These are phyloP conservation scores for Thripadectes ignobilis DNA, from an alignment of 2,797 vertebrate genomes.

Conservation along the genomic window DNA sequence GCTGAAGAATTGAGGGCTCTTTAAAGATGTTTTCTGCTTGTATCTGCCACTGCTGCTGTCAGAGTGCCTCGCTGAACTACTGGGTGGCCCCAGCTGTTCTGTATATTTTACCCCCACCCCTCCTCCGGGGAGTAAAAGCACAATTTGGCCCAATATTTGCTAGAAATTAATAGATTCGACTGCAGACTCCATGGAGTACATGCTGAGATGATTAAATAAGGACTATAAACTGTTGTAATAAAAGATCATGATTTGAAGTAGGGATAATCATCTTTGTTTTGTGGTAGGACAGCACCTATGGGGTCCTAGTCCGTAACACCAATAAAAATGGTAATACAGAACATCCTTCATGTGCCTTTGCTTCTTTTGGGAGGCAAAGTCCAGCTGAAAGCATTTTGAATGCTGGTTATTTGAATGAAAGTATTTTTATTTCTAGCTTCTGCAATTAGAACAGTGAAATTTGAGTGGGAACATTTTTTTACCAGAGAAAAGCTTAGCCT, in stretches of 20 bases:
- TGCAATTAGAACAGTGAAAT: conserved; percentile 53
- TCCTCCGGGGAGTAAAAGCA: conserved; percentile 33
- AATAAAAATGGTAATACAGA: not conserved
- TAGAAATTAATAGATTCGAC: conserved; percentile 42
- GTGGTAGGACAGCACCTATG: conserved; percentile 33
- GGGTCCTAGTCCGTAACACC: not conserved
- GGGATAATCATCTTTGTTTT: not conserved
- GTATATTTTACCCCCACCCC: conserved; percentile 29
- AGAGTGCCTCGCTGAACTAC: not conserved
- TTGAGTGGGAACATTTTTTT: conserved; percentile 30
- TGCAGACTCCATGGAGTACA: conserved; percentile 4
- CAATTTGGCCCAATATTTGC: conserved; percentile 32
- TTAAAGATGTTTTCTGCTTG: conserved; percentile 39
- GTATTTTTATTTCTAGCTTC: conserved; percentile 59
- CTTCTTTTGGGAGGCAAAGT: not conserved
- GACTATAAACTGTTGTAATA: conserved; percentile 34
- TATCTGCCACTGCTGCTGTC: conserved; percentile 41
- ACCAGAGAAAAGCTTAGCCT: conserved; percentile 3
- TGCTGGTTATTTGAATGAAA: conserved; percentile 29
- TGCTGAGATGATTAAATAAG: conserved; percentile 51
- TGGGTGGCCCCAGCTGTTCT: conserved; percentile 54
- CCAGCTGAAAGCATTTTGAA: conserved; percentile 29
- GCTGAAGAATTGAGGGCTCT: conserved; percentile 43
- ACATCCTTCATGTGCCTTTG: not conserved
- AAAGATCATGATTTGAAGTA: conserved; percentile 14